Evolutionary conservation across 2,888 invertebrate species (phyloP).

Genomic region (Cerceris rybyensis): DNA sequence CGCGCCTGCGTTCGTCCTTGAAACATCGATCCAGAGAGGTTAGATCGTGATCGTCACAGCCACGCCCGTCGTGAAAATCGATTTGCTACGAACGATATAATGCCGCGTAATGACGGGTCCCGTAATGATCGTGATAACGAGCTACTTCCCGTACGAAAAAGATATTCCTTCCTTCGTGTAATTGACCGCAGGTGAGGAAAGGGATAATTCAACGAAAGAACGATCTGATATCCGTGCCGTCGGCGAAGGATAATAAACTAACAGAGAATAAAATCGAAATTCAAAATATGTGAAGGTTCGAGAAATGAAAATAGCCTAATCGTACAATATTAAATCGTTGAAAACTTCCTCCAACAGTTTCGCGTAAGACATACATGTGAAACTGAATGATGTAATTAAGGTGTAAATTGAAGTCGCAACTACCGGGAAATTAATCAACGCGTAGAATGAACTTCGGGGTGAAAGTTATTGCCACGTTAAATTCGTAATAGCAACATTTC

Average conservation of each 20-base stretch:
- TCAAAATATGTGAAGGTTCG: background rate
- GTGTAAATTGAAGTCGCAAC: too few relatives aligned
- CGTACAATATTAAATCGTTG: too few relatives aligned
- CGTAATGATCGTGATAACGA: slow-evolving; percentile 67
- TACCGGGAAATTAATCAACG: too few relatives aligned
- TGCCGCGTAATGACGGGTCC: slow-evolving; percentile 63
- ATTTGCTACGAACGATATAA: slow-evolving; percentile 66
- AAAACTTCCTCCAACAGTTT: too few relatives aligned
- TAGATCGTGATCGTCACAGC: slow-evolving; percentile 50
- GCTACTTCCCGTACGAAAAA: slow-evolving; percentile 63
- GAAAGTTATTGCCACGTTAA: too few relatives aligned
- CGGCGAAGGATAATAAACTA: background rate
- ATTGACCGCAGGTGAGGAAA: slow-evolving; percentile 46
- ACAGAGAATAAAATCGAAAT: too few relatives aligned
- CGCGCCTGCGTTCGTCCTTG: slow-evolving; percentile 19
- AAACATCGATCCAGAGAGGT: slow-evolving; percentile 44
- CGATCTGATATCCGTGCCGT: background rate
- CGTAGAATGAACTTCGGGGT: too few relatives aligned
- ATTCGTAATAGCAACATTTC: too few relatives aligned
- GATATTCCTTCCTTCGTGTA: slow-evolving; percentile 43
- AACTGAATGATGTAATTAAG: too few relatives aligned
- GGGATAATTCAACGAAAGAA: background rate
- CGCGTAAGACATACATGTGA: too few relatives aligned
- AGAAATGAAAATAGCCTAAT: background rate
- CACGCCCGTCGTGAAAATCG: slow-evolving; percentile 65